Percentiles rank a stretch among this genome's conserved stretches.
phyloP scores from a whole-genome alignment of 1,140 invertebrate species.

The Heliconius himera region DNA sequence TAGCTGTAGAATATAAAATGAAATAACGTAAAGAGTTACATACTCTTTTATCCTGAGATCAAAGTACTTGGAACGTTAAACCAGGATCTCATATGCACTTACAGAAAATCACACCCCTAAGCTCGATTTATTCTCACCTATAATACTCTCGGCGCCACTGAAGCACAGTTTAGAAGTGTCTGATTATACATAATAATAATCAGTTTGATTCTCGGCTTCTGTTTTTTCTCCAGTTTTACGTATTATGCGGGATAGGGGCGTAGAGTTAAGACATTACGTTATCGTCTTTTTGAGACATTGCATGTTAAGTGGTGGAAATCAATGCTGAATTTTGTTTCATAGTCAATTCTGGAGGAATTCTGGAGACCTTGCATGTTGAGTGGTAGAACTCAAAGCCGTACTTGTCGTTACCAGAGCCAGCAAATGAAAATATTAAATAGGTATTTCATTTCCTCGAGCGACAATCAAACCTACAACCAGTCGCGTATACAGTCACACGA shows the following conservation, averaged over 20 bases:
- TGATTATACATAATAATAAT: not conserved
- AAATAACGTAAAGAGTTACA: conserved; percentile 6
- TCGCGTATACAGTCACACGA: too few relatives aligned
- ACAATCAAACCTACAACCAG: too few relatives aligned
- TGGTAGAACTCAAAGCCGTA: too few relatives aligned
- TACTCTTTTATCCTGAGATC: not conserved
- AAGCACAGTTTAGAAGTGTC: not conserved
- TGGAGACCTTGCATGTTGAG: too few relatives aligned
- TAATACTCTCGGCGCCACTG: not conserved
- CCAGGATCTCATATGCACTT: conserved; percentile 4
- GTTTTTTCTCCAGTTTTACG: not conserved
- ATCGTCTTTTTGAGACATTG: not conserved
- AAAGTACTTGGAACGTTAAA: conserved; percentile 1
- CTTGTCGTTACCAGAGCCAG: too few relatives aligned
- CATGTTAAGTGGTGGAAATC: too few relatives aligned
- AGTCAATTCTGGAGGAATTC: too few relatives aligned
- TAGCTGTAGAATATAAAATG: not conserved
- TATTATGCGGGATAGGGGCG: not conserved
- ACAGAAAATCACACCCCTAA: conserved; percentile 1
- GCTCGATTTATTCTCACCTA: conserved; percentile 4
- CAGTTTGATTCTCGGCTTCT: not conserved
- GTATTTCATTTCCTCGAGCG: too few relatives aligned
- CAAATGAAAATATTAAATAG: too few relatives aligned
- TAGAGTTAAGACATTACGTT: not conserved
- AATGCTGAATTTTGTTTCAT: too few relatives aligned